These are phyloP conservation scores for Rhynchophorus ferrugineus DNA, from an alignment of 1,140 invertebrate genomes.

Conservation along the genomic window DNA sequence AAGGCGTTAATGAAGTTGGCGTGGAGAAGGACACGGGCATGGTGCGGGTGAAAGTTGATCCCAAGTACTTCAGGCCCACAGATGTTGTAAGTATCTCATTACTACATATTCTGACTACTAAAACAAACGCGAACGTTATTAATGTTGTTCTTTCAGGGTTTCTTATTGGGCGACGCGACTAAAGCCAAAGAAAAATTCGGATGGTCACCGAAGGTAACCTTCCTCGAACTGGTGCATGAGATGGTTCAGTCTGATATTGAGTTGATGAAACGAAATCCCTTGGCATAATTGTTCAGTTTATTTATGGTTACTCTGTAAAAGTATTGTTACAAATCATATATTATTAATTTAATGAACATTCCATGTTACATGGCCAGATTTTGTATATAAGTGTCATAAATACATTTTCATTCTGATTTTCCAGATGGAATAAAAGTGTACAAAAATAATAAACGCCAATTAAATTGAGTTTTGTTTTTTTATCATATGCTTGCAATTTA, in stretches of 20 bases:
- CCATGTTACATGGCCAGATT: no score
- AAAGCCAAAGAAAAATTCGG: conserved; percentile 82
- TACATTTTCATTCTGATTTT: no score
- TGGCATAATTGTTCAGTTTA: conserved; percentile 1
- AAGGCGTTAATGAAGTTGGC: conserved; percentile 79
- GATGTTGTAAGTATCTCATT: conserved; percentile 79
- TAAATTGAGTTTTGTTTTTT: no score
- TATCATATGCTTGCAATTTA: no score
- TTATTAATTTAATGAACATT: no score
- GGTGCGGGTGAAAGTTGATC: conserved; percentile 84
- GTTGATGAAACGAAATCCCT: conserved; percentile 67
- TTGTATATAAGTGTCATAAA: no score
- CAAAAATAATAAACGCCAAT: no score
- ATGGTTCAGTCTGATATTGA: conserved; percentile 93
- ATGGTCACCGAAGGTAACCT: conserved; percentile 81
- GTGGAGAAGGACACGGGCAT: conserved; percentile 72
- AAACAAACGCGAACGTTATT: no score
- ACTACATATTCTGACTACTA: conserved; percentile 1
- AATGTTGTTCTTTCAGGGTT: conserved; percentile 63
- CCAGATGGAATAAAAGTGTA: no score
- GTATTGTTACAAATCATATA: no score
- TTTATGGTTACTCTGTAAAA: no score
- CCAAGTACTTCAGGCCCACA: conserved; percentile 93
- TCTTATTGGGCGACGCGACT: conserved; percentile 80
- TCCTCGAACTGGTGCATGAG: conserved; percentile 83